Base-by-base conservation (phyloP, 2,888 invertebrate species). In the Melanostoma mellinum region DNA sequence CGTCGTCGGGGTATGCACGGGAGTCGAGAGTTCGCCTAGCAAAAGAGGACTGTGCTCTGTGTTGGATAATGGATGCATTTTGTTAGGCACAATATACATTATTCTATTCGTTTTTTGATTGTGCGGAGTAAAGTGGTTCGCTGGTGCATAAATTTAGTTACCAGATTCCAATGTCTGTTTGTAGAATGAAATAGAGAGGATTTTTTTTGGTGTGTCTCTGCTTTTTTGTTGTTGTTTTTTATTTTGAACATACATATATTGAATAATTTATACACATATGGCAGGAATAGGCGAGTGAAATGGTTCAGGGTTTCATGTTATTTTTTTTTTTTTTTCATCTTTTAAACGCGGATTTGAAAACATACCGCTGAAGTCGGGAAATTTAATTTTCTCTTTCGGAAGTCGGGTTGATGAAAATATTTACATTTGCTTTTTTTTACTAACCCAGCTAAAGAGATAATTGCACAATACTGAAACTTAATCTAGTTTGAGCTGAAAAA, bases 131-230 rank as follows among this genome's bases (percentile, higher is more conserved):
- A 76, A 81, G 72, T 81, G 81, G 81, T 73, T 81, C 61, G 81
- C 61, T 81, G 71, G 67, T 77, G 81, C 72, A 81, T 81, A 81
- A 77, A 77, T 81, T 72, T 77, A 72, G 72, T 63, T 77, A 81
- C 42, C 77, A 81, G 81, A 72, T 81, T 72, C 72, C 68, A 44
- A 55, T 55, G 76, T 61, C 72, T 55, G 61, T 58, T 81, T 71
- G 76, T 68, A 52, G 48, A 79, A 68, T 56, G 55, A 72, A 72
- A 77, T 77, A 52, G 56, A 72, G 63, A 58, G 72, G 52, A 72
- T 58, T 77, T 65, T 52, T 63, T 35, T 55, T 20, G 20, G 20
- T 20, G 20, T 20, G 20, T 20, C 40, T 20, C 4, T 20, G 4
- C n/a, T 32, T 33, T 6, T 3, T 8, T 55, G 3, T 6, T 9